Evolutionary conservation across 2,888 invertebrate species (phyloP), one percentile per base, ranked within the genome.

Genomic region (Plusia festucae): DNA sequence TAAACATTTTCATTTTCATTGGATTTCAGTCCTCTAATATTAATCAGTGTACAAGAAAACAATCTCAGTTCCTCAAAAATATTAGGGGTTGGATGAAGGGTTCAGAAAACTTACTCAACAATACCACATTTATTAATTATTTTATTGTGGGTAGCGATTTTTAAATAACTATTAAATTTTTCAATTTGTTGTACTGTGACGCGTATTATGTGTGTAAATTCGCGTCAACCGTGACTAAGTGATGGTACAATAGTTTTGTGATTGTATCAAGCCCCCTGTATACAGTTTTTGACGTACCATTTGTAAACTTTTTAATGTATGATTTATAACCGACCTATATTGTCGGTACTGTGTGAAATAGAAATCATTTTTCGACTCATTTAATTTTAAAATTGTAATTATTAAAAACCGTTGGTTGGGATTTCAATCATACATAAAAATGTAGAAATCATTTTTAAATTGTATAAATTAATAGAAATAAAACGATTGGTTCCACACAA

Each of bases 91-190:
- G 9, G 2, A 11, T 13, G 66, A 20, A 77, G 71, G 57, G 51
- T 62, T 62, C 53, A 60, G 76, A 60, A 65, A 56, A 79, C 46
- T 56, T 58, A 76, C 46, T 56, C 67, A 73, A 68, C 63, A 60
- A 72, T 74, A 68, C 66, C 60, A 73, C 65, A 58, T 69, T 70
- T 79, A 72, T 70, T 65, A 81, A 79, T 82, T 68, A 75, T 62
- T 76, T 61, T 56, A 71, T 74, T 73, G 66, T 79, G 40, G 62
- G 27, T 65, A 65, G 74, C 73, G 68, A 68, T 76, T 82, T 79
- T 79, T 82, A 85, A 81, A 86, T 85, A 84, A 87, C 84, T 86
- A 88, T 85, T 86, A 84, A 84, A 87, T 87, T 85, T 88, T 83
- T 83, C 81, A 85, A 86, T 88, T 87, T 82, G 82, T 79, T 78